Base-by-base conservation (phyloP, 35 echinoderm and acorn worm species). In the Heliocidaris tuberculata region DNA sequence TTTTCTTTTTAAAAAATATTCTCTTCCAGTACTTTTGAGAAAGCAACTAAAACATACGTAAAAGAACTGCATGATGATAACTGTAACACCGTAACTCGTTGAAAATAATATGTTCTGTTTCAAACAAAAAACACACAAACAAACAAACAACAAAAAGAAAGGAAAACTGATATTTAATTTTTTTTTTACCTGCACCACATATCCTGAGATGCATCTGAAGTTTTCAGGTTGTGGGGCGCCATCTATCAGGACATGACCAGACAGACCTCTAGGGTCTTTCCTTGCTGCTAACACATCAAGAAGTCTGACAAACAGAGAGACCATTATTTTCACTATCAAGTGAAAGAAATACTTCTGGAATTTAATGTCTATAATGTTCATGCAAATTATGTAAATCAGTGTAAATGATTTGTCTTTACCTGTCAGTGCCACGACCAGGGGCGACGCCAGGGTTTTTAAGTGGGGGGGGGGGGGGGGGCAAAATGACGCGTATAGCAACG, bases 221-320 rank as follows among this genome's bases (percentile, higher is more conserved):
- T 98, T 94, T 5, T 61, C 31, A 1, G 97, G 96, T 95, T 96
- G 97, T 47, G 60, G 48, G 49, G 94, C 56, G 56, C 96, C 96
- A 70, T 98, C 94, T 93, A 98, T 94, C 29, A 98, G 90, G 9
- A 98, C 97, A 27, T 32, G 54, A 21, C 97, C 97, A 70, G 94
- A 94, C 56, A 98, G 89, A 30, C 97, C 97, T 50, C 49, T 65
- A 10, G 97, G 97, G 86, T 98, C 95, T 85, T 98, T 98, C 32
- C 97, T 94, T n/a, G 95, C 94, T 4, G 97, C 97, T 30, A 98
- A 78, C 30, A 98, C 88, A 93, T 98, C 97, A 42, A 98, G 88
- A 9, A 98, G 70, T 21, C 97, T 98, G 87, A 2, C 31, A 32
- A 1, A 86, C 47, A 89, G 29, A 13, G 31, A 48, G 31, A 47